A percentile compares a stretch with the other conserved stretches of the same genome.
Evolutionary conservation across 2,888 invertebrate genomes (phyloP).

Genomic region (Cerastoderma edule): DNA sequence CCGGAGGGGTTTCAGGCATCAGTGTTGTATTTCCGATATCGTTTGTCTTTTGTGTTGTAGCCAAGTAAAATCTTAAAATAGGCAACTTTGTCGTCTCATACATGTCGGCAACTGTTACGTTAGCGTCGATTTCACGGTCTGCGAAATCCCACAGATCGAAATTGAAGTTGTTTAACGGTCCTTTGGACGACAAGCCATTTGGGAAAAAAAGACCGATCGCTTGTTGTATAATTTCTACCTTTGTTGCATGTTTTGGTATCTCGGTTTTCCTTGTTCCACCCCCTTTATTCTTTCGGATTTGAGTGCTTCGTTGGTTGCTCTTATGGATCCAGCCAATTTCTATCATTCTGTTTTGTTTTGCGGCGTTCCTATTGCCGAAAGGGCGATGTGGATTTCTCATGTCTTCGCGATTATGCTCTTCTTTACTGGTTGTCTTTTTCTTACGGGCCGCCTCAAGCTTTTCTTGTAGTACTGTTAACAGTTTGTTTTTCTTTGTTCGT

Average conservation of each 20-base stretch:
- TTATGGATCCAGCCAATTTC: slow-evolving; percentile 38
- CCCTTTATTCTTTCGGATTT: slow-evolving; percentile 25
- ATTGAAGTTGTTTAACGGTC: slow-evolving; percentile 19
- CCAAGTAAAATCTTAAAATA: slow-evolving; percentile 32
- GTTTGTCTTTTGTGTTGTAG: slow-evolving; percentile 22
- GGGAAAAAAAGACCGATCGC: slow-evolving; percentile 16
- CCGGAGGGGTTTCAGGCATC: too few relatives aligned
- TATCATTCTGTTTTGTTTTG: neutral
- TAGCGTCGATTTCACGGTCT: slow-evolving; percentile 6
- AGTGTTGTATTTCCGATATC: neutral
- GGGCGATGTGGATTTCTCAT: slow-evolving; percentile 24
- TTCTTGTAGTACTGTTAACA: slow-evolving; percentile 4
- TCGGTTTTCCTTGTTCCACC: slow-evolving; percentile 16
- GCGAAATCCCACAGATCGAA: slow-evolving; percentile 33
- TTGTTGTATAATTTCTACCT: slow-evolving; percentile 4
- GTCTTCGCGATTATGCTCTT: neutral
- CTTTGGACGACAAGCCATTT: slow-evolving; percentile 16
- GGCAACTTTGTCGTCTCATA: slow-evolving; percentile 32
- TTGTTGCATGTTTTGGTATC: neutral
- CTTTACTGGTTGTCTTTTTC: neutral
- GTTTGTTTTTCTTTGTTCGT: slow-evolving; percentile 15
- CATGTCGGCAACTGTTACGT: slow-evolving; percentile 31
- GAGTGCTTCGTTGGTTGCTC: slow-evolving; percentile 7
- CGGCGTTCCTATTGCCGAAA: slow-evolving; percentile 27
- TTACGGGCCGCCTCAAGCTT: slow-evolving; percentile 21